Evolutionary conservation across 1,140 invertebrate species (phyloP).

Genomic region (Achroia grisella): DNA sequence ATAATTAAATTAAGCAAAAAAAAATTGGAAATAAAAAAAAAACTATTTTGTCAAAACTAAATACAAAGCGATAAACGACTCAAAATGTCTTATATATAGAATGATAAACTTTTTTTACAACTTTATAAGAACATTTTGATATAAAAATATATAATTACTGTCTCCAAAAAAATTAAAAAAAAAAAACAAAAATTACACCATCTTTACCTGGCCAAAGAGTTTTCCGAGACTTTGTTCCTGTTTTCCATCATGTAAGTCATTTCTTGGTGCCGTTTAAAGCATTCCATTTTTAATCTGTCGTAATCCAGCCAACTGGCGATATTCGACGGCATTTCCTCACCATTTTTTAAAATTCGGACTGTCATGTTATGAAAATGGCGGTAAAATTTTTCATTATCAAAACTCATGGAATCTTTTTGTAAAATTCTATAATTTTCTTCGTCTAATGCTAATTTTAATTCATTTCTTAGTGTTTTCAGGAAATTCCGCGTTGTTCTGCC

Average conservation of each 20-base stretch:
- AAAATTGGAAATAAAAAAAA: too few species aligned
- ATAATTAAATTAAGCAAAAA: too few species aligned
- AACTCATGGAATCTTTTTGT: slow-evolving; percentile 23
- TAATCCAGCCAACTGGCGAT: slow-evolving; percentile 72
- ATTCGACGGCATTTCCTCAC: slow-evolving; percentile 51
- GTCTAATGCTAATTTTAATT: slow-evolving; percentile 67
- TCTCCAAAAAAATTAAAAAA: too few species aligned
- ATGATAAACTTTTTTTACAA: too few species aligned
- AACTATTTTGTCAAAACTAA: too few species aligned
- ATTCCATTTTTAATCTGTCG: slow-evolving; percentile 67
- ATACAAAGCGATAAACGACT: too few species aligned
- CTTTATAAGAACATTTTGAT: too few species aligned
- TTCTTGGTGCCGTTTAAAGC: slow-evolving; percentile 64
- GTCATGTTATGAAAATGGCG: slow-evolving; percentile 63
- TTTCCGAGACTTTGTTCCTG: slow-evolving; percentile 39
- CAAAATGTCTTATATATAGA: too few species aligned
- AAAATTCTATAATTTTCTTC: slow-evolving; percentile 46
- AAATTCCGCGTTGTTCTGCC: slow-evolving; percentile 72
- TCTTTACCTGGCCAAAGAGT: slow-evolving; percentile 39
- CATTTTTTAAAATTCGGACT: slow-evolving; percentile 47
- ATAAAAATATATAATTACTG: too few species aligned
- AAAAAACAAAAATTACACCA: neutral
- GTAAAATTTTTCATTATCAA: slow-evolving; percentile 43
- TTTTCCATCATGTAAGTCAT: slow-evolving; percentile 50
- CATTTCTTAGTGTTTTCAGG: slow-evolving; percentile 71